Conservation (phyloP, 2,113 vertebrate genomes). For the Pseudorasbora parva region DNA sequence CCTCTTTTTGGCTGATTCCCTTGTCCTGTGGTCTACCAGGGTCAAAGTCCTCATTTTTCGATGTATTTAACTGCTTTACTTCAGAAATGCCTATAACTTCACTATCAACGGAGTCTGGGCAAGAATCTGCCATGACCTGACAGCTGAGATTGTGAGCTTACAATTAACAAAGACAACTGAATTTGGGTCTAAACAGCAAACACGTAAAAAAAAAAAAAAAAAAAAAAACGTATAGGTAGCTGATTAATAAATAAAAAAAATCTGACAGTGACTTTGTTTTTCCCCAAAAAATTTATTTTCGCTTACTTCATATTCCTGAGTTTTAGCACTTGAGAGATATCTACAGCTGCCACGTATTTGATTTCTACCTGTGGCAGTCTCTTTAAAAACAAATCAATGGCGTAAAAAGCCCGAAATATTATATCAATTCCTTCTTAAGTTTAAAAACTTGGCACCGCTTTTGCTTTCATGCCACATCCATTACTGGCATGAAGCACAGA, state of each 20-base stretch:
- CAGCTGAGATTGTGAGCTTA: not conserved
- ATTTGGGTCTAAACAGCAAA: not conserved
- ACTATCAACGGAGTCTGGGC: conserved; percentile 33
- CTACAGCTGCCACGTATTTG: not conserved
- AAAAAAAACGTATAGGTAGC: not conserved
- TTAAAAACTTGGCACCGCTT: not conserved
- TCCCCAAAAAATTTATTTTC: not conserved
- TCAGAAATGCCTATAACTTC: conserved; percentile 8
- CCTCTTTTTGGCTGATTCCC: conserved; percentile 2
- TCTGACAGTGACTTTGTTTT: conserved; percentile 6
- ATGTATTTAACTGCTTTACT: not conserved
- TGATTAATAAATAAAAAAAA: not conserved
- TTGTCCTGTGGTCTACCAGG: not conserved
- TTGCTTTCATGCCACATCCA: conserved; percentile 4
- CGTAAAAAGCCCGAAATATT: not conserved
- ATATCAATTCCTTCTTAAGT: not conserved
- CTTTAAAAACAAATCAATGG: not conserved
- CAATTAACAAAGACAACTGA: not conserved
- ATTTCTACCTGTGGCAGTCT: not conserved
- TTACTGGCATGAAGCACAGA: not conserved
- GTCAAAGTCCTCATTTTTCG: conserved; percentile 1
- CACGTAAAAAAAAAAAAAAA: no score
- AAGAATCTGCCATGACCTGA: conserved; percentile 36
- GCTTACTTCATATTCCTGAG: conserved; percentile 33
- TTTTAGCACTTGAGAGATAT: not conserved